phyloP scores from a whole-genome alignment of 92 coral and sea anemone genomes.

The Heliopora coerulea region DNA sequence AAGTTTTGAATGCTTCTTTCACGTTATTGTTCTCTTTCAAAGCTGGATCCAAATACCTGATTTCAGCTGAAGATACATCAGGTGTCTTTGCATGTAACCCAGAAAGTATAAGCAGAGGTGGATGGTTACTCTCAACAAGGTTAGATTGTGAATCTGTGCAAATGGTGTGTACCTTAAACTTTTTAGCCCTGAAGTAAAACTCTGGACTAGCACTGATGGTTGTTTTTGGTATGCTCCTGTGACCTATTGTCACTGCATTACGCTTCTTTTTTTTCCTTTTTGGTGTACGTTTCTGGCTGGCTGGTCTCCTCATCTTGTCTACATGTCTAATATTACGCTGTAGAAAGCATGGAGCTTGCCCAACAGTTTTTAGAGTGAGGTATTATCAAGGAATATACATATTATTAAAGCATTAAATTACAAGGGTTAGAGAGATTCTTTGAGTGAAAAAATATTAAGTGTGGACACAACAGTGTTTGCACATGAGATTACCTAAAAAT shows the following conservation, averaged over 20 bases:
- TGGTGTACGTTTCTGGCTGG: neutral
- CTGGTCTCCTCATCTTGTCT: neutral
- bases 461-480: too few relatives aligned
- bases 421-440: neutral
- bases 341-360: conserved; percentile 21
- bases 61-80: too few relatives aligned
- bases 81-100: too few relatives aligned
- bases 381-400: conserved; percentile 10
- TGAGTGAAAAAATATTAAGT: too few relatives aligned
- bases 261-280: neutral
- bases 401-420: too few relatives aligned
- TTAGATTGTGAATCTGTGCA: neutral
- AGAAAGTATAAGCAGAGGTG: too few relatives aligned
- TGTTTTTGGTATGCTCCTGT: neutral
- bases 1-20: neutral
- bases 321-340: conserved; percentile 9
- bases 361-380: conserved; percentile 1
- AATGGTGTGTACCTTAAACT: neutral
- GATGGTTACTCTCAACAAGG: neutral
- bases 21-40: neutral
- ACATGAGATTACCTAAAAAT: too few relatives aligned
- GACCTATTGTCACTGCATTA: neutral
- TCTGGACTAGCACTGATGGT: neutral
- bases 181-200: conserved; percentile 25
- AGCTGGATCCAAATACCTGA: neutral